These are phyloP conservation scores for Zaprionus gabonicus DNA, from an alignment of 1,140 invertebrate genomes.

Conservation along the genomic window DNA sequence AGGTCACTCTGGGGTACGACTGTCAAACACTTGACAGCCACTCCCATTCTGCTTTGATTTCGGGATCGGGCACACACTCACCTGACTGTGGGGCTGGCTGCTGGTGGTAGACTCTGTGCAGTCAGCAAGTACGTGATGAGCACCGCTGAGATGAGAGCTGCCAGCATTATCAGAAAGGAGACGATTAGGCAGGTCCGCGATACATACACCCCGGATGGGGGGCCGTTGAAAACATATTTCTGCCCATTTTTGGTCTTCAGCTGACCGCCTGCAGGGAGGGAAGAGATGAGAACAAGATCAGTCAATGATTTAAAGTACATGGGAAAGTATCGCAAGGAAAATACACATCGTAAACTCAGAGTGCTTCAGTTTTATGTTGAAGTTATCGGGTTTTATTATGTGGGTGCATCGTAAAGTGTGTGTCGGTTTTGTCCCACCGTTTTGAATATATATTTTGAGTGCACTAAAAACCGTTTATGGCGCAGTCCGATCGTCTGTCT, in stretches of 20 bases:
- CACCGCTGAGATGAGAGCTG: conserved; percentile 70
- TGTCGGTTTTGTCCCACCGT: conserved; percentile 58
- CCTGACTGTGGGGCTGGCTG: conserved; percentile 44
- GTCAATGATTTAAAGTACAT: not conserved
- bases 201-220: conserved; percentile 77
- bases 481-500: not conserved
- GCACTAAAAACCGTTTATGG: conserved; percentile 55
- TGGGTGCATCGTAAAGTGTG: conserved; percentile 42
- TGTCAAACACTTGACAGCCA: conserved; percentile 56
- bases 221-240: conserved; percentile 83
- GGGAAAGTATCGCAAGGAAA: too few species aligned
- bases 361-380: conserved; percentile 9
- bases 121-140: conserved; percentile 78
- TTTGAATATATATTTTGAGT: conserved; percentile 50
- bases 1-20: conserved; percentile 62
- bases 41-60: conserved; percentile 24
- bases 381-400: conserved; percentile 19
- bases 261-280: conserved; percentile 70
- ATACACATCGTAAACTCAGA: too few species aligned
- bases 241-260: conserved; percentile 84
- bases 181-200: conserved; percentile 70
- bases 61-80: conserved; percentile 46
- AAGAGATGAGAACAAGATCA: conserved; percentile 4
- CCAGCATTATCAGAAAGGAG: conserved; percentile 60
- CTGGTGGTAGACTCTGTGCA: conserved; percentile 35